Evolutionary conservation across 2,113 vertebrate genomes (phyloP).

Genomic region (Illadopsis cleaveri): DNA sequence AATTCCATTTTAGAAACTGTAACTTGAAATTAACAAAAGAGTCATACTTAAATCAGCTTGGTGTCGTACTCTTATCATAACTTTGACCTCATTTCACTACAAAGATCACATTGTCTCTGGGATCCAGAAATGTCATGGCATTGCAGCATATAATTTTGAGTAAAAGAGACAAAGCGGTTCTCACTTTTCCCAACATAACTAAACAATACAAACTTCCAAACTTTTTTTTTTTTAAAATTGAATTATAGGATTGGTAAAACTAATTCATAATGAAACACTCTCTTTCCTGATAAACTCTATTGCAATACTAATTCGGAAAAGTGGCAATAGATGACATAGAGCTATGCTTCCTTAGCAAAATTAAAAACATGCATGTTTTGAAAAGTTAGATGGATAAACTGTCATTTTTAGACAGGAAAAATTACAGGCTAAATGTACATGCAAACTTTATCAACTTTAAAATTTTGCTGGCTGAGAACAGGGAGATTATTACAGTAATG

Average conservation of each 20-base stretch:
- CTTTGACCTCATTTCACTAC: background rate
- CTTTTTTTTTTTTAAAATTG: too few relatives aligned
- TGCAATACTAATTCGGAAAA: background rate
- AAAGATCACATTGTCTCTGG: background rate
- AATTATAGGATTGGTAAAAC: background rate
- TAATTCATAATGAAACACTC: background rate
- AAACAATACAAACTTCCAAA: background rate
- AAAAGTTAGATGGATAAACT: background rate
- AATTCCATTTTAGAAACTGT: background rate
- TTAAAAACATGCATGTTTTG: fast-evolving
- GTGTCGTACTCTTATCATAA: background rate
- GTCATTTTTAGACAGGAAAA: background rate
- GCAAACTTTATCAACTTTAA: background rate
- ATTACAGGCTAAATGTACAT: background rate
- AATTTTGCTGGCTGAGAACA: background rate
- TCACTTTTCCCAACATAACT: background rate
- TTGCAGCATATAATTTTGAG: background rate
- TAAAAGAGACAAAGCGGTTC: background rate
- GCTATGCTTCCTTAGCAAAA: background rate
- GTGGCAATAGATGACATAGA: background rate
- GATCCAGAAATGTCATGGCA: background rate
- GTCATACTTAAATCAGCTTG: background rate
- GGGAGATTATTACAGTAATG: background rate
- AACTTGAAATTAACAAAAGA: background rate
- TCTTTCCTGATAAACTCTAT: background rate